Evolutionary conservation across 1,140 invertebrate species (phyloP).

Genomic region (Aradophagus sp.): DNA sequence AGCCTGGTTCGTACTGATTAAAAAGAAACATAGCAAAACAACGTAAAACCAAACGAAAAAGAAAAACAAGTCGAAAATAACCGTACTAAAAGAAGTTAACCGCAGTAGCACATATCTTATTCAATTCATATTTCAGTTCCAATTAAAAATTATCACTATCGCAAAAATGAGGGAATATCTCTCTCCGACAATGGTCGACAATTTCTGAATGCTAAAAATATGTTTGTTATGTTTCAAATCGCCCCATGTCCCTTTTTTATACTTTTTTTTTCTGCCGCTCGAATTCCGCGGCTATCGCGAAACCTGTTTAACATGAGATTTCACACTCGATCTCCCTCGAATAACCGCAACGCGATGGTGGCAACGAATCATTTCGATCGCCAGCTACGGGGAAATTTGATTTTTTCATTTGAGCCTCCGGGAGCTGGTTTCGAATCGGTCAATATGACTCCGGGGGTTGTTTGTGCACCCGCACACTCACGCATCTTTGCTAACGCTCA

Average conservation of each 20-base stretch:
- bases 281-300: slow-evolving; percentile 56
- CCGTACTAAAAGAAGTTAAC: too few species aligned
- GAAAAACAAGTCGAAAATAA: too few species aligned
- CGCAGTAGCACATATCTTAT: slow-evolving; percentile 4
- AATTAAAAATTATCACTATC: slow-evolving; percentile 38
- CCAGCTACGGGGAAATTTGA: slow-evolving; percentile 52
- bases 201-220: slow-evolving; percentile 39
- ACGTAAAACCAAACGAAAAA: too few species aligned
- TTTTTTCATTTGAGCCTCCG: slow-evolving; percentile 55
- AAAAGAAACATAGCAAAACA: too few species aligned
- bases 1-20: too few species aligned
- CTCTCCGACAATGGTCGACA: slow-evolving; percentile 14
- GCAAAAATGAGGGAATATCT: slow-evolving; percentile 21
- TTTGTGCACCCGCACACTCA: slow-evolving; percentile 59
- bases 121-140: slow-evolving; percentile 40
- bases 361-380: slow-evolving; percentile 55
- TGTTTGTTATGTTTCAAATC: slow-evolving; percentile 35
- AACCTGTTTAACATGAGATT: slow-evolving; percentile 59
- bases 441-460: slow-evolving; percentile 67
- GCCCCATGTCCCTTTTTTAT: slow-evolving; percentile 8
- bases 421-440: slow-evolving; percentile 61
- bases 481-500: too few species aligned
- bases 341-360: slow-evolving; percentile 53
- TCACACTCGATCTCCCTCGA: slow-evolving; percentile 58
- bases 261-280: slow-evolving; percentile 6